phyloP scores from a whole-genome alignment of 2,113 vertebrate genomes.

The Mormyrus lacerda region DNA sequence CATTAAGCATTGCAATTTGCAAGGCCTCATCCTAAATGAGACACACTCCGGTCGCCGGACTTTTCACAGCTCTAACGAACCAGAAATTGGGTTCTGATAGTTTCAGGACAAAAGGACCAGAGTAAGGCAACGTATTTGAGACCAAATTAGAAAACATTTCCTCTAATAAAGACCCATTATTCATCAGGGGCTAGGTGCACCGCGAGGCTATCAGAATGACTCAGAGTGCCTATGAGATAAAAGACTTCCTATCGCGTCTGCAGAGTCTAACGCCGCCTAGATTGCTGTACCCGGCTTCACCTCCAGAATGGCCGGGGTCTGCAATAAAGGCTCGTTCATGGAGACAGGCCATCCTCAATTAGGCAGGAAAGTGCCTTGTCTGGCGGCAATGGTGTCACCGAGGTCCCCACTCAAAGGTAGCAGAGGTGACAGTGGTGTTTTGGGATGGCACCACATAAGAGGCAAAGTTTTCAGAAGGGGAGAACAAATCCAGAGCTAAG shows the following conservation, averaged over 20 bases:
- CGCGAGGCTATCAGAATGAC: not conserved
- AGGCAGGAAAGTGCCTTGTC: not conserved
- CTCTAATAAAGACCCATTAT: slow-evolving; percentile 22
- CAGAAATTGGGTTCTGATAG: slow-evolving; percentile 32
- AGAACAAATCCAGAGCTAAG: not conserved
- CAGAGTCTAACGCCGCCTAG: not conserved
- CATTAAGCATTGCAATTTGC: slow-evolving; percentile 33
- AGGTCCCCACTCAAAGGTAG: not conserved
- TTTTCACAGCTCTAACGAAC: slow-evolving; percentile 30
- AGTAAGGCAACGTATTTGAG: slow-evolving; percentile 15
- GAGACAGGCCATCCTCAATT: not conserved
- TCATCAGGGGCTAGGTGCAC: not conserved
- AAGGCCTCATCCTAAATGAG: slow-evolving; percentile 14
- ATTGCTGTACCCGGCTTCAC: not conserved
- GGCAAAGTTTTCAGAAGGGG: not conserved
- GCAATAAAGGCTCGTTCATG: not conserved
- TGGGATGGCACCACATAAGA: not conserved
- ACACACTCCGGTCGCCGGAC: slow-evolving; percentile 10
- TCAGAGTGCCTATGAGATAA: slow-evolving; percentile 7
- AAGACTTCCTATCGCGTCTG: not conserved
- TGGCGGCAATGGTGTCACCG: not conserved
- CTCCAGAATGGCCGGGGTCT: not conserved
- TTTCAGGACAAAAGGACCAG: slow-evolving; percentile 16
- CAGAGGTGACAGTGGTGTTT: not conserved
- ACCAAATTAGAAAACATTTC: slow-evolving; percentile 27